Evolutionary conservation across 2,797 vertebrate genomes (phyloP), one percentile per base, ranked within the genome.

Genomic region (Eurystomus glaucurus): DNA sequence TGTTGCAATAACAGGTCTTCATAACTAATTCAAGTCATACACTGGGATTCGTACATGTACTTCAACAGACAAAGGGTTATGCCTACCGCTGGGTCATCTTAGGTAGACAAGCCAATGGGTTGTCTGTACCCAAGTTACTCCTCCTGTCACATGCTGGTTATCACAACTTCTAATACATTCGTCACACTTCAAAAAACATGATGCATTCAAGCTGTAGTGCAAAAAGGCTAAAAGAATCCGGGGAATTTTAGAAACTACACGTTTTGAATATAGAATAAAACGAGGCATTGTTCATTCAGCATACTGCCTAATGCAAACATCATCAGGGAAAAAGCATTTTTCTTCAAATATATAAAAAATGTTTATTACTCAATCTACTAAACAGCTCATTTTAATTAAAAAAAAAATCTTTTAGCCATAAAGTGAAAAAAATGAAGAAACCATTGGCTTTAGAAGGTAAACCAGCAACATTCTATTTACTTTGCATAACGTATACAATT

Each of bases 71-170:
- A 41, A 65, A 35, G 10, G 7, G 9, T 58, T 71, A 48, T 31
- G 9, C 9, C 31, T 25, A n/a, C 18, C 14, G 13, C 23, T 25
- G 11, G 11, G 33, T 37, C 31, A 37, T 0, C 5, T 22, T 4
- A 51, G 31, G 54, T 12, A 31, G 48, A 69, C 35, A 71, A 52
- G 9, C 6, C 61, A 68, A 14, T 1, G 20, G 26, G 11, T n/a
- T 84, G 16, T 33, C 71, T 86, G 55, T 25, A 19, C 25, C 71
- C 48, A 41, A 25, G 61, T 70, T 81, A 35, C 11, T 52, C 18
- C 8, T 52, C 14, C 46, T 79, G 21, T 14, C 28, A 17, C 28
- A 20, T 26, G 14, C 20, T 68, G 60, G 16, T 41, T 66, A 75
- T 5, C 52, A 33, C 12, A 48, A 29, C 46, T 95, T 48, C 41